phyloP scores from a whole-genome alignment of 2,888 invertebrate species.

The Latheticus oryzae region DNA sequence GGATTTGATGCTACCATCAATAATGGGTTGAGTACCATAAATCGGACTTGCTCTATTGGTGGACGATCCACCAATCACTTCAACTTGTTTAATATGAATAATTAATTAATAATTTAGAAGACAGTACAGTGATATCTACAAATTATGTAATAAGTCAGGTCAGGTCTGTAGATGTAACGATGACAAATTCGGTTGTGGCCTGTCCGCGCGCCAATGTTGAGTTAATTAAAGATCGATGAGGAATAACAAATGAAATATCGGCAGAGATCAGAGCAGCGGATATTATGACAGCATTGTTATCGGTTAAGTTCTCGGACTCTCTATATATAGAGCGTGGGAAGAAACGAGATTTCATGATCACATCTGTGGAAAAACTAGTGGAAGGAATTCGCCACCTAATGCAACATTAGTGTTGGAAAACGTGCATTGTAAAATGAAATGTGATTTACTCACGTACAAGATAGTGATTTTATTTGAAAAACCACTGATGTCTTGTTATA shows the following conservation, averaged over 20 bases:
- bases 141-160: too few relatives aligned
- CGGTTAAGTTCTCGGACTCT: conserved; percentile 43
- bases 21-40: too few relatives aligned
- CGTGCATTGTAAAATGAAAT: conserved; percentile 39
- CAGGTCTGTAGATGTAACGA: neutral
- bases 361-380: conserved; percentile 58
- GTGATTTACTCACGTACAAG: conserved; percentile 24
- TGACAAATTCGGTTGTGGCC: neutral
- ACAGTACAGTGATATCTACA: too few relatives aligned
- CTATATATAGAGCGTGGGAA: conserved; percentile 62
- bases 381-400: conserved; percentile 58
- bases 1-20: conserved; percentile 30
- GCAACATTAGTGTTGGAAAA: conserved; percentile 51
- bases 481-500: conserved; percentile 6
- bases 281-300: conserved; percentile 43
- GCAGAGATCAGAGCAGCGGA: conserved; percentile 40
- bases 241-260: conserved; percentile 28
- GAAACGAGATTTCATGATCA: conserved; percentile 60
- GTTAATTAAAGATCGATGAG: conserved; percentile 32
- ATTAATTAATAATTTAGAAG: neutral
- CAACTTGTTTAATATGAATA: conserved; percentile 12
- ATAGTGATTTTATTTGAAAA: conserved; percentile 7
- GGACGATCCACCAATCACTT: conserved; percentile 25
- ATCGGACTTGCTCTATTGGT: too few relatives aligned
- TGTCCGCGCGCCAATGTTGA: conserved; percentile 15